Conservation (phyloP, 2,113 vertebrate genomes). For the Marcusenius ussheri region DNA sequence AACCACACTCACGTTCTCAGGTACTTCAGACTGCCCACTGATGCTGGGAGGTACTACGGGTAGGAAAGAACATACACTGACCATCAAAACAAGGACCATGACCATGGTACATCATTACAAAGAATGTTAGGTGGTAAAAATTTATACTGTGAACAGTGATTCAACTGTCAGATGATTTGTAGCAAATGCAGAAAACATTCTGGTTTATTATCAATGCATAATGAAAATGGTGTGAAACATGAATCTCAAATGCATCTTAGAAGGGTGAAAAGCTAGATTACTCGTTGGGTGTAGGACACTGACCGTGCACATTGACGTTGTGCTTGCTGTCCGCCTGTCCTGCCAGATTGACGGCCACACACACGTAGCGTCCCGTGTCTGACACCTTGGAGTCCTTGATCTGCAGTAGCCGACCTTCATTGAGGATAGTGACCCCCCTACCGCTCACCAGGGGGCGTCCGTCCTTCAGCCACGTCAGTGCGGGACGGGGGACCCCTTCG, state of each 20-base stretch:
- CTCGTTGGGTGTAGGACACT: constrained; percentile 28
- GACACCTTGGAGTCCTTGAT: constrained; percentile 66
- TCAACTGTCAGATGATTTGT: neutral
- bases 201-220: neutral
- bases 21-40: constrained; percentile 53
- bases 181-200: neutral
- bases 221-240: neutral
- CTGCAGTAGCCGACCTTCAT: constrained; percentile 64
- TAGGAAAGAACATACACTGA: neutral
- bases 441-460: constrained; percentile 58
- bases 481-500: constrained; percentile 71
- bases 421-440: constrained; percentile 52
- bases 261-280: neutral
- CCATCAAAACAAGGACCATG: neutral
- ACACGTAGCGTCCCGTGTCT: constrained; percentile 82
- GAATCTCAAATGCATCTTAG: neutral
- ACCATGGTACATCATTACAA: neutral
- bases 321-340: constrained; percentile 82
- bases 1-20: constrained; percentile 81
- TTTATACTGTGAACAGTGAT: neutral
- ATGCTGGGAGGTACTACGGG: constrained; percentile 78
- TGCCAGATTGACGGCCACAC: constrained; percentile 79
- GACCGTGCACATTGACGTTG: constrained; percentile 81
- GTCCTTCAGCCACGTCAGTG: constrained; percentile 83
- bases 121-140: neutral